Evolutionary conservation across 2,113 vertebrate genomes (phyloP).

Genomic region (Ptychochromis oligacanthus): DNA sequence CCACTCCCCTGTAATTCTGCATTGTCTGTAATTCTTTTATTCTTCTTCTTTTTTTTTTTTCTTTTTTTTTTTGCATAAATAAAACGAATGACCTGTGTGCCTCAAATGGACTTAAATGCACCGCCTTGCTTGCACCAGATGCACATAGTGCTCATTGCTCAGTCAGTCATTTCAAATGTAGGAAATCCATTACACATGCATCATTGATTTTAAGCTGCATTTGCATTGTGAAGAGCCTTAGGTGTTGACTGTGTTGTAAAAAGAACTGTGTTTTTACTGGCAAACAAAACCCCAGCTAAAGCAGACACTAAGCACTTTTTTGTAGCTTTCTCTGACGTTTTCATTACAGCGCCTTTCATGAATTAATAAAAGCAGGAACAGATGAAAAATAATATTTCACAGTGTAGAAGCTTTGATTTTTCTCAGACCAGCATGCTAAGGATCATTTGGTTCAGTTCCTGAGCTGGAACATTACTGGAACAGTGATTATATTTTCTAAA

Average conservation of each 20-base stretch:
- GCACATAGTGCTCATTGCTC: conserved; percentile 55
- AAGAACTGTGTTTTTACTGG: conserved; percentile 16
- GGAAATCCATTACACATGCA: conserved; percentile 64
- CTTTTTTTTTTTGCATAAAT: conserved; percentile 23
- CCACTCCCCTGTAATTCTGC: conserved; percentile 17
- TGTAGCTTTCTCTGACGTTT: conserved; percentile 7
- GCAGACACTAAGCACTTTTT: conserved; percentile 46
- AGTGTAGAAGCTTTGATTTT: conserved; percentile 19
- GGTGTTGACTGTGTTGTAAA: conserved; percentile 47
- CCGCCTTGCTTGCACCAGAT: conserved; percentile 44
- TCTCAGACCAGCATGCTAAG: background rate
- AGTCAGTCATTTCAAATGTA: conserved; percentile 65
- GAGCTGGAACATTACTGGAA: background rate
- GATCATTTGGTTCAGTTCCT: conserved; percentile 9
- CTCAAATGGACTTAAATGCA: conserved; percentile 36
- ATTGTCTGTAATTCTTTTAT: conserved; percentile 3
- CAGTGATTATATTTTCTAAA: conserved; percentile 13
- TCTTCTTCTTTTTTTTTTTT: background rate
- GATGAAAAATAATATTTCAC: conserved; percentile 33
- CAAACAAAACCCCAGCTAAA: conserved; percentile 34
- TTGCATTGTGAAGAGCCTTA: conserved; percentile 58
- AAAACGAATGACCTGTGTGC: conserved; percentile 17
- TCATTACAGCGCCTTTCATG: conserved; percentile 17
- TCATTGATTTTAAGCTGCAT: conserved; percentile 65
- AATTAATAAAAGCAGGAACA: conserved; percentile 26